Evolutionary conservation across 2,797 vertebrate species (phyloP).

Genomic region (Xenentodon cancila): DNA sequence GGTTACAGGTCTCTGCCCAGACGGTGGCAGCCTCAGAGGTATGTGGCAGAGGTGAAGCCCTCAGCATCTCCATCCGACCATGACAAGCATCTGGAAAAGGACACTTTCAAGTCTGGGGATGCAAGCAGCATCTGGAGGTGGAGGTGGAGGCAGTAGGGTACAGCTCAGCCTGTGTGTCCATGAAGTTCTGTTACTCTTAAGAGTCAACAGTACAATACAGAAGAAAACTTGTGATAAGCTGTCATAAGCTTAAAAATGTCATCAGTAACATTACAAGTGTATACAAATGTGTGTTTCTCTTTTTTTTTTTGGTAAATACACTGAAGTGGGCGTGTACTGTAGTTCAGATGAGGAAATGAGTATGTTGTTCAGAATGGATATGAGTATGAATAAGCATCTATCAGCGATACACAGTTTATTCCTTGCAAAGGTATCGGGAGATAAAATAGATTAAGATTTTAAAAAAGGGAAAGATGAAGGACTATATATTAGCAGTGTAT

Average conservation of each 20-base stretch:
- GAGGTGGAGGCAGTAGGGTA: constrained; percentile 75
- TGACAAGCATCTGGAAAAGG: constrained; percentile 64
- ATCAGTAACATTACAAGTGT: constrained; percentile 2
- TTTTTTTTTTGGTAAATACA: constrained; percentile 23
- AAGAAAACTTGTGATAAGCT: not conserved
- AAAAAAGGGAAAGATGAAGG: not conserved
- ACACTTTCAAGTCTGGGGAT: constrained; percentile 84
- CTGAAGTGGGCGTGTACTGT: constrained; percentile 7
- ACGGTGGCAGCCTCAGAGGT: constrained; percentile 81
- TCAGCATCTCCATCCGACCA: constrained; percentile 78
- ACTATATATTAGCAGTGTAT: constrained; percentile 1
- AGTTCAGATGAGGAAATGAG: constrained; percentile 18
- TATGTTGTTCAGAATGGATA: constrained; percentile 38
- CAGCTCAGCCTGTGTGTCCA: not conserved
- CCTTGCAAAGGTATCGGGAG: not conserved
- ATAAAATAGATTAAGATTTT: not conserved
- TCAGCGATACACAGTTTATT: not conserved
- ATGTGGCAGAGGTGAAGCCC: constrained; percentile 75
- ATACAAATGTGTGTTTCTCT: not conserved
- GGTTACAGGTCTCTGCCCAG: constrained; percentile 80
- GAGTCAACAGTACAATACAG: not conserved
- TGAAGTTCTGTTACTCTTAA: not conserved
- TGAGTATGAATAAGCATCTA: constrained; percentile 2
- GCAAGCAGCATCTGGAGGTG: constrained; percentile 84
- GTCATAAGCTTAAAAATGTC: not conserved